Evolutionary conservation across 2,888 invertebrate genomes (phyloP).

Genomic region (Mesorhabditis belari): DNA sequence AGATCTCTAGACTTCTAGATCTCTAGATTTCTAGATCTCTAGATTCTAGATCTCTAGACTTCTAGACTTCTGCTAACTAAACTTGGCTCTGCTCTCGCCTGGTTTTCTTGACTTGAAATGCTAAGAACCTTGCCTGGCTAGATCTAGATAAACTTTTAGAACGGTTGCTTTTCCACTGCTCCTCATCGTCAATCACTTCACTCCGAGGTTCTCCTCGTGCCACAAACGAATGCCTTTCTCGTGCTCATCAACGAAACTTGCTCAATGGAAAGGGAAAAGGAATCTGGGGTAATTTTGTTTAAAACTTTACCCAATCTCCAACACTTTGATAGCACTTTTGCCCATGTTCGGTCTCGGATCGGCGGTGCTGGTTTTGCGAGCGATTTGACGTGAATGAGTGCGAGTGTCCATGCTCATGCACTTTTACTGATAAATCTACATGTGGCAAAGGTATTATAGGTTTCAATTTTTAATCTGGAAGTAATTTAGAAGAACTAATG

Average conservation of each 20-base stretch:
- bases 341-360: constrained; percentile 70
- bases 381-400: constrained; percentile 89
- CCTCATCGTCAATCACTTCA: too few species aligned
- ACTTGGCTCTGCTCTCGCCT: background rate
- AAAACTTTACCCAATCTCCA: too few species aligned
- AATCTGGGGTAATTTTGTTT: background rate
- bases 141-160: too few species aligned
- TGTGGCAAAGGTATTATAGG: background rate
- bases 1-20: too few species aligned
- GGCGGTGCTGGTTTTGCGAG: constrained; percentile 81
- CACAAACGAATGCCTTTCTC: background rate
- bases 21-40: too few species aligned
- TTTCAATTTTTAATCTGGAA: too few species aligned
- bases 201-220: background rate
- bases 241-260: background rate
- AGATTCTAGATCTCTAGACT: too few species aligned
- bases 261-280: background rate
- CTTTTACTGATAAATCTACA: background rate
- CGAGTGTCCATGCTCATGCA: constrained; percentile 92
- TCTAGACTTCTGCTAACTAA: too few species aligned
- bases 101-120: background rate
- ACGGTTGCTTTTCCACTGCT: too few species aligned
- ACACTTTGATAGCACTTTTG: constrained; percentile 69
- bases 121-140: too few species aligned
- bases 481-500: too few species aligned